Base-by-base conservation (phyloP, 2,797 vertebrate species). In the Crenuchus spilurus region DNA sequence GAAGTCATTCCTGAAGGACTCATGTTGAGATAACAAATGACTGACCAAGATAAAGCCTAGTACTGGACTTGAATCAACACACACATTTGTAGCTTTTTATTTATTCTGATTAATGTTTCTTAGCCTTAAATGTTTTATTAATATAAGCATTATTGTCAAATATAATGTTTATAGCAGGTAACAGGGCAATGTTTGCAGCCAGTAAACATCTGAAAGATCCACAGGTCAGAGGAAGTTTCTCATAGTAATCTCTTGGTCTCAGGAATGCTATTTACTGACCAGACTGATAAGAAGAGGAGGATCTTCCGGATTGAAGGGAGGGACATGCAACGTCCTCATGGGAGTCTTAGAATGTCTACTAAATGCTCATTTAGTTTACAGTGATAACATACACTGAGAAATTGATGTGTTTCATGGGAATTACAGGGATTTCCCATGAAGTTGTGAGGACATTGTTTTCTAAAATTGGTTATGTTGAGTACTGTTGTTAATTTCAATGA, bases 201-300 rank as follows among this genome's bases (percentile, higher is more conserved):
- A 37, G 9, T 8, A 61, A 44, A 46, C 6, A 30, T 31, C 33
- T 1, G 6, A 74, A 49, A 66, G n/a, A 18, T 61, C 35, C 13
- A 42, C 55, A 52, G 22, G 35, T 75, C 55, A 61, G 70, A 44
- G 41, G 65, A 54, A 14, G 26, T 76, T 84, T 79, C 74, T 82
- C 24, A 51, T 75, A 58, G 62, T 49, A 51, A 26, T 81, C 83
- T 84, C 62, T 63, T 75, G 48, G 5, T 63, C 26, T 62, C 20
- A 16, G 89, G 87, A 91, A 92, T 91, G 87, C 84, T 92, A 88
- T 91, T 90, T 90, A 88, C 88, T 83, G 81, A 87, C 55, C 42
- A 63, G 66, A 76, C 76, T 80, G 89, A 92, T 92, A 90, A 85
- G 79, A 24, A 62, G 28, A 77, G 74, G 69, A 64, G 73, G 44